Percentiles rank a stretch among this genome's conserved stretches.
These are phyloP conservation scores for Melipona bicolor DNA, from an alignment of 2,888 invertebrate species.

Conservation along the genomic window DNA sequence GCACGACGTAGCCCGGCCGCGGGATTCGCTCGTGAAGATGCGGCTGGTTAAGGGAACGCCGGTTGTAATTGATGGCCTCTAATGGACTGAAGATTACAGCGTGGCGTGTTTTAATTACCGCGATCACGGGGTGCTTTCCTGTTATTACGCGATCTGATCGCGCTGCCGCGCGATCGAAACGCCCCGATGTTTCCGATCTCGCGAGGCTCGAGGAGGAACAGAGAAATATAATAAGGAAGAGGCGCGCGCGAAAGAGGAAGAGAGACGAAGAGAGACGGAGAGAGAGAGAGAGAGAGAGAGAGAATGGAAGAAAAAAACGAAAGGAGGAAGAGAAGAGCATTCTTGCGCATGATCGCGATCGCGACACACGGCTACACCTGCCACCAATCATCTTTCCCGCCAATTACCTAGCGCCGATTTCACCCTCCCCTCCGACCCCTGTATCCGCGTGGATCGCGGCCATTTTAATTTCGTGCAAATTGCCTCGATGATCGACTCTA, in stretches of 20 bases:
- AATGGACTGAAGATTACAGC: constrained; percentile 71
- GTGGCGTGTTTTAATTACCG: constrained; percentile 73
- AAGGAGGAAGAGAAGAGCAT: background rate
- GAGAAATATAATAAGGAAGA: background rate
- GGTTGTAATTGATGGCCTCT: constrained; percentile 71
- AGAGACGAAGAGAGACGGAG: too few species aligned
- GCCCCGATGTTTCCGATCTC: constrained; percentile 61
- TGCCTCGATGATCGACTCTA: constrained; percentile 29
- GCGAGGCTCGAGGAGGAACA: background rate
- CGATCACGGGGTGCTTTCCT: constrained; percentile 65
- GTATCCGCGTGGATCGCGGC: constrained; percentile 5
- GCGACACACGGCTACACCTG: constrained; percentile 53
- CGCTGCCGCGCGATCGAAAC: constrained; percentile 50
- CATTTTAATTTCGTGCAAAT: constrained; percentile 58
- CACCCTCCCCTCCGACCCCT: background rate
- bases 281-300: background rate
- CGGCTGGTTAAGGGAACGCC: constrained; percentile 43
- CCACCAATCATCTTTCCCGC: constrained; percentile 50
- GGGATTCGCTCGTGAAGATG: constrained; percentile 47
- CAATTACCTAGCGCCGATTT: constrained; percentile 46
- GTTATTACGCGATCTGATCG: constrained; percentile 68
- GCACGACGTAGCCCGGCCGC: constrained; percentile 41
- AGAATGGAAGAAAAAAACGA: background rate
- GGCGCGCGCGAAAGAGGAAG: too few species aligned
- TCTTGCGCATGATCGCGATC: constrained; percentile 36